Evolutionary conservation across 2,888 invertebrate genomes (phyloP), one percentile per base, ranked within the genome.

Genomic region (Syrphus vitripennis): DNA sequence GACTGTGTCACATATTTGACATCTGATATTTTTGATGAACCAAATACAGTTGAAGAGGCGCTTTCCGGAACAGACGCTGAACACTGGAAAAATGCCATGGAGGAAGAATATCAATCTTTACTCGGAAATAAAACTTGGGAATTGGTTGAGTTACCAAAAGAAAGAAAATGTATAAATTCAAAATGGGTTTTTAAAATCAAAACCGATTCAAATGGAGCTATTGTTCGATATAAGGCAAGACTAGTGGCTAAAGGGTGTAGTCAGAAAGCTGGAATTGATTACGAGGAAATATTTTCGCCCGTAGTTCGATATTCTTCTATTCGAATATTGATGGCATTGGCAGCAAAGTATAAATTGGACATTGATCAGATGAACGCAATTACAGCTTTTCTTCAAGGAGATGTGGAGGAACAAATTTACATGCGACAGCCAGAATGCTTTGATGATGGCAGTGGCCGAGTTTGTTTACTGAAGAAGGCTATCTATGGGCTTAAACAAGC

Each of bases 171-270:
- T 1, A 87, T 89, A 6, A 87, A 87, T 19, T 84, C 84, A 40
- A 89, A 89, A 87, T 90, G 89, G 88, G 50, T 50, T 3, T 50
- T 50, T 10, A 50, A 50, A 50, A 79, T 53, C 0, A 89, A 89
- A 80, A 83, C 65, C 14, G 59, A 88, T 79, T 71, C 69, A 16
- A 67, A 87, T 59, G 89, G 89, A 16, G 14, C 79, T 59, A 31
- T 89, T 45, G 53, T 78, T 10, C 74, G 82, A 61, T 59, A 42
- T 12, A 59, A 88, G n/a, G n/a, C n/a, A n/a, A n/a, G n/a, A n/a
- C n/a, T n/a, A n/a, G n/a, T n/a, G n/a, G n/a, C n/a, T n/a, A 89
- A 89, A 88, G 89, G 89, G 7, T 90, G 79, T 59, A 50, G 72
- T 6, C 89, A 90, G 61, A 79, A 67, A 42, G 14, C 53, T 4